These are phyloP conservation scores for Chesias legatella DNA, from an alignment of 2,888 invertebrate genomes.

Conservation along the genomic window DNA sequence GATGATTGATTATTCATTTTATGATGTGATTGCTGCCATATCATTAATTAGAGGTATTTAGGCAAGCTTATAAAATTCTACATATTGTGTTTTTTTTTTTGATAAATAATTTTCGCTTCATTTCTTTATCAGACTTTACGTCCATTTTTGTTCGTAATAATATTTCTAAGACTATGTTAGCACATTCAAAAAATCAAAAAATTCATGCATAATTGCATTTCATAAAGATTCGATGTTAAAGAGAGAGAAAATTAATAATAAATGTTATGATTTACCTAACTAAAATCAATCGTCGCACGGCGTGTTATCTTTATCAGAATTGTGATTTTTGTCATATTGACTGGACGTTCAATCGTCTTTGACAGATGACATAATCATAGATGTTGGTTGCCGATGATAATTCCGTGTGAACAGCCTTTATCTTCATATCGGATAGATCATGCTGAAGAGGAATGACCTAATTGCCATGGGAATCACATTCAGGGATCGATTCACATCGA, in stretches of 20 bases:
- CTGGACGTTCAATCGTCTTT: slow-evolving; percentile 38
- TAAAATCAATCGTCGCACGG: neutral
- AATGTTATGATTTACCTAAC: slow-evolving; percentile 1
- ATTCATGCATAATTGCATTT: no score
- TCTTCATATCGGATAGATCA: slow-evolving; percentile 38
- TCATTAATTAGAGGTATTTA: slow-evolving; percentile 11
- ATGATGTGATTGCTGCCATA: slow-evolving; percentile 19
- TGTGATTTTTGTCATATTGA: slow-evolving; percentile 38
- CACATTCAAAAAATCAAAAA: no score
- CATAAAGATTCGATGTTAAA: no score
- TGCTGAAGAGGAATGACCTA: slow-evolving; percentile 34
- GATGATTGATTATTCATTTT: slow-evolving; percentile 19
- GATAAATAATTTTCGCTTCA: no score
- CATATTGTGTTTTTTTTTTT: no score
- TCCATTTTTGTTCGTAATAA: no score
- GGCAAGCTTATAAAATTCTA: neutral
- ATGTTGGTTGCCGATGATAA: slow-evolving; percentile 42
- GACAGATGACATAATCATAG: slow-evolving; percentile 45
- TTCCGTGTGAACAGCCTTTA: slow-evolving; percentile 60
- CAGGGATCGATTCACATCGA: slow-evolving; percentile 12
- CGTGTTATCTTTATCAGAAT: slow-evolving; percentile 8
- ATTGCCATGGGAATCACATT: slow-evolving; percentile 32
- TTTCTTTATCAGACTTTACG: no score
- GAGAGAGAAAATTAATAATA: no score
- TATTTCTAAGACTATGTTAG: no score